Percentiles rank a stretch among this genome's conserved stretches.
These are phyloP conservation scores for Noctua comes DNA, from an alignment of 2,888 invertebrate species.

Conservation along the genomic window DNA sequence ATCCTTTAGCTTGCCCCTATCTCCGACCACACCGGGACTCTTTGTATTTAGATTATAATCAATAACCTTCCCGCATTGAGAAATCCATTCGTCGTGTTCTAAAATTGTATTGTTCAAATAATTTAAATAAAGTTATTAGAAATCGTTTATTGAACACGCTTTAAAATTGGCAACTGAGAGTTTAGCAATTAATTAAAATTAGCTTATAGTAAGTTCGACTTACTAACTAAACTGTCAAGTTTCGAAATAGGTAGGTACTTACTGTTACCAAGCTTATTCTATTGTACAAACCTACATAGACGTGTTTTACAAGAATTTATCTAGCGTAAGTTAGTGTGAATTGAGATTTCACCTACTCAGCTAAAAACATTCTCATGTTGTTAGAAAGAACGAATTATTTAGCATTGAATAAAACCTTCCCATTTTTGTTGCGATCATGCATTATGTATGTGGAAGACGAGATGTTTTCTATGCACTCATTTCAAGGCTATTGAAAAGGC, in stretches of 20 bases:
- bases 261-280: not conserved
- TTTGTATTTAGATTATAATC: slow-evolving; percentile 25
- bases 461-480: not conserved
- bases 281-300: not conserved
- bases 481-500: slow-evolving; percentile 5
- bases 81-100: not conserved
- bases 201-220: not conserved
- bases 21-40: not conserved
- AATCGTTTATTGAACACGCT: slow-evolving; percentile 3
- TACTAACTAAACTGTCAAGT: not conserved
- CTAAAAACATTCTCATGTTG: slow-evolving; percentile 21
- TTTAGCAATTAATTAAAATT: slow-evolving; percentile 1
- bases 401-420: slow-evolving; percentile 12
- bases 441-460: slow-evolving; percentile 18
- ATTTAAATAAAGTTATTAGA: not conserved
- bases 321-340: not conserved
- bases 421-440: slow-evolving; percentile 12
- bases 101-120: slow-evolving; percentile 1
- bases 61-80: not conserved
- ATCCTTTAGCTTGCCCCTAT: slow-evolving; percentile 12
- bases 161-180: not conserved
- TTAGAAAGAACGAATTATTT: slow-evolving; percentile 19
- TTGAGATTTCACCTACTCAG: not conserved
- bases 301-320: not conserved
- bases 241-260: not conserved